Base-by-base conservation (phyloP, 1,140 invertebrate genomes). In the Homarus americanus region DNA sequence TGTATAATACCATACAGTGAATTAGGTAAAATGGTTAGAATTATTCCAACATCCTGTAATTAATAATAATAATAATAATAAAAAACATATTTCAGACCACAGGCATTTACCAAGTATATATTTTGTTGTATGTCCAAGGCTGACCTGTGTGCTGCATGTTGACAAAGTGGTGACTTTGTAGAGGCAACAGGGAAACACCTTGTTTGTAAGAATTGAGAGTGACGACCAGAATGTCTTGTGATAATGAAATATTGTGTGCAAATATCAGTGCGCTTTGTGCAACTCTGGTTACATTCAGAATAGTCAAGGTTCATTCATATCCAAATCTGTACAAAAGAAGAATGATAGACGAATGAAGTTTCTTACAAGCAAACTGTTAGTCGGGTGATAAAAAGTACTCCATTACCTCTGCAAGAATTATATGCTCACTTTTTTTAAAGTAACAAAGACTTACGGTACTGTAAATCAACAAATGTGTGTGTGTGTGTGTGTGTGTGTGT, bases 301-400 rank as follows among this genome's bases (percentile, higher is more conserved):
- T 32, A 80, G 41, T 53, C 44, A 15, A 53, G 10, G 78, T 53
- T 53, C 78, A 78, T n/a, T 78, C 75, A 36, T 36, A 28, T 80
- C 44, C 41, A 80, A 49, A 40, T 28, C 41, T 53, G 78, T 80
- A 80, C 41, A 80, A 80, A 80, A 80, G 44, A 32, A 80, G 41
- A 80, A 80, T 80, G 78, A 80, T 58, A 53, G 12, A 80, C 53
- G 44, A 80, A 53, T 80, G 78, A 80, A 49, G 78, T 44, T 80
- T 80, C 53, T n/a, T 53, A 80, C 78, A 80, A 2, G 36, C n/a
- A 49, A 53, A 80, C 41, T 49, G 72, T 36, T n/a, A n/a, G n/a
- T n/a, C n/a, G n/a, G n/a, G n/a, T n/a, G n/a, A n/a, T n/a, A n/a
- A n/a, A n/a, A n/a, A n/a, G n/a, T 7, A 49, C 44, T 49, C 44